Evolutionary conservation across 30 jellyfish, hydroid and myxozoan species (phyloP), one percentile per base, ranked within the genome.

Genomic region (Aurelia sp.): DNA sequence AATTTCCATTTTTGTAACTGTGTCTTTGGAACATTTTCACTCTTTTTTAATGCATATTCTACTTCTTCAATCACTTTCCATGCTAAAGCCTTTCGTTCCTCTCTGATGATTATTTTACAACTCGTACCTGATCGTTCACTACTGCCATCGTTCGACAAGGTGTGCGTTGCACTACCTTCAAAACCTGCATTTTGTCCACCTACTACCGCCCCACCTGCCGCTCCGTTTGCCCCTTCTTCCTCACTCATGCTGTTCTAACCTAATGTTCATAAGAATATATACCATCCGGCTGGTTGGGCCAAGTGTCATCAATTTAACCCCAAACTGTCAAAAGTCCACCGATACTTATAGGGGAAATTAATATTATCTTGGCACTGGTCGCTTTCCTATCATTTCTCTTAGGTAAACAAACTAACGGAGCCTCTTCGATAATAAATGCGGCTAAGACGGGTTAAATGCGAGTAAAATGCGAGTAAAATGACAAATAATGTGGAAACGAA

Each of bases 281-380:
- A 59, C 69, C 7, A 38, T 38, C 50, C 50, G 50, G 50, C 69
- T 59, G 27, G 27, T n/a, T 59, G 69, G 69, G 27, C 69, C 27
- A 59, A 59, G 69, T 59, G 69, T 59, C 69, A 59, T n/a, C n/a
- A n/a, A n/a, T n/a, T n/a, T 59, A 17, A 59, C 21, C 69, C 20
- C 69, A 59, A 59, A 59, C 69, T 59, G 69, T 17, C 69, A 59
- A 38, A 38, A 38, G 50, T 38, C 50, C 50, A 38, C 50, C 50
- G 50, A 38, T 38, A 5, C 50, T 38, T 1, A 38, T 38, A 38
- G 50, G 50, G 50, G 50, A 38, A 38, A 63, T 63, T 19, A 63
- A 63, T 63, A 19, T n/a, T 63, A 63, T 63, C 74, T 63, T 19
- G 31, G 74, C 74, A 63, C 74, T 63, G 74, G 74, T 63, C 74